phyloP scores from a whole-genome alignment of 2,888 invertebrate species.

The Lepidocyrtinus sp. region DNA sequence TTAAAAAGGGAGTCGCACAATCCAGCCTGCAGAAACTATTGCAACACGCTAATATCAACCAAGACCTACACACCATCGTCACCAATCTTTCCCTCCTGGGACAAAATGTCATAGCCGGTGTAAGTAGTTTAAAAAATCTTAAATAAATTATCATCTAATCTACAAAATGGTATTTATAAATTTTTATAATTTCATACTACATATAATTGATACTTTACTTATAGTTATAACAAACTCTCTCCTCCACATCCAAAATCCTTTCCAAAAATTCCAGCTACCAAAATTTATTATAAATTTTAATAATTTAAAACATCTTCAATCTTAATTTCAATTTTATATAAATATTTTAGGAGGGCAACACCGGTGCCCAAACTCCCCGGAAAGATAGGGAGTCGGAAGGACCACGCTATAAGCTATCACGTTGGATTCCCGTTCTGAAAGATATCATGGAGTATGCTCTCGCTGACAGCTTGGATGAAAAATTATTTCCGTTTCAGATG shows the following conservation, averaged over 20 bases:
- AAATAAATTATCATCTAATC: background rate
- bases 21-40: conserved; percentile 61
- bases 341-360: conserved; percentile 17
- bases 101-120: conserved; percentile 55
- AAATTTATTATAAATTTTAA: too few species aligned
- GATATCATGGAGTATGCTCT: conserved; percentile 64
- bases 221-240: too few species aligned
- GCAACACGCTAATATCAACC: conserved; percentile 60
- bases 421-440: conserved; percentile 66
- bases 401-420: conserved; percentile 44
- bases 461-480: conserved; percentile 58
- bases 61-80: conserved; percentile 43
- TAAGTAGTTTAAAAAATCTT: conserved; percentile 26
- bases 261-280: too few species aligned
- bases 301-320: background rate
- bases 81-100: conserved; percentile 62
- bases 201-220: too few species aligned
- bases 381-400: conserved; percentile 44
- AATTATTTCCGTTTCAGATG: conserved; percentile 60
- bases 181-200: too few species aligned
- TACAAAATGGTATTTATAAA: conserved; percentile 1
- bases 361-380: conserved; percentile 37
- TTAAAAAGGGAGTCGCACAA: conserved; percentile 63
- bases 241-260: too few species aligned
- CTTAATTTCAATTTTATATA: too few species aligned